Conservation (phyloP, 2,888 invertebrate species). For the Crossocerus cetratus region DNA sequence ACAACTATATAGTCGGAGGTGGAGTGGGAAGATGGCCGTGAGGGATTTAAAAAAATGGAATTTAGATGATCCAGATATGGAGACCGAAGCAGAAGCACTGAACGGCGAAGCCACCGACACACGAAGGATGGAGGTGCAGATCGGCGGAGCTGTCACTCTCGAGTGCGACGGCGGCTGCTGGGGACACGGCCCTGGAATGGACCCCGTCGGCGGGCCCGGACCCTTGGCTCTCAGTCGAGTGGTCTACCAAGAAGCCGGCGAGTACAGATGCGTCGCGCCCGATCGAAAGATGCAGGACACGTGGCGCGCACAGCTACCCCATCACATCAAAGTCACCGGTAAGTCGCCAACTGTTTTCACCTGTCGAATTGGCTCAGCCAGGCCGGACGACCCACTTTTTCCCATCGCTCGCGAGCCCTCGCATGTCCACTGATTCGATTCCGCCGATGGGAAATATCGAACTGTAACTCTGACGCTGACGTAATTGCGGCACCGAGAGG, state of each 20-base stretch:
- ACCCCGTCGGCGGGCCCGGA: constrained; percentile 80
- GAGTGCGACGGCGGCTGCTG: constrained; percentile 82
- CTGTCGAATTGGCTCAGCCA: background rate
- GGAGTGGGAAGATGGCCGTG: background rate
- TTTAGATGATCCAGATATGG: constrained; percentile 72
- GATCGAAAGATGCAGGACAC: constrained; percentile 78
- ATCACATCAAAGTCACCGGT: constrained; percentile 79
- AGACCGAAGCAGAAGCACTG: constrained; percentile 72
- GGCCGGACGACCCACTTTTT: background rate
- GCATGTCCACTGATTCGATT: background rate
- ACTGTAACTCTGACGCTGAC: background rate
- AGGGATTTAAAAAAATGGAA: constrained; percentile 43
- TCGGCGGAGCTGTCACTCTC: constrained; percentile 91
- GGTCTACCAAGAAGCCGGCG: constrained; percentile 87
- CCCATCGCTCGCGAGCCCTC: background rate
- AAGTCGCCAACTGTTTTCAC: constrained; percentile 41
- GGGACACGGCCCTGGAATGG: constrained; percentile 77
- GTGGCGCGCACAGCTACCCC: constrained; percentile 74
- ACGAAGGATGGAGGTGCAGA: constrained; percentile 88
- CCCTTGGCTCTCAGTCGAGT: constrained; percentile 84
- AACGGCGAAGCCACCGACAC: constrained; percentile 75
- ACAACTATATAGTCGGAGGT: background rate
- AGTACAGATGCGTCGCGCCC: constrained; percentile 85
- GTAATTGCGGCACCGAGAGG: background rate
- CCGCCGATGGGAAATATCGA: background rate